These are phyloP conservation scores for Vandiemenella viatica DNA, from an alignment of 2,888 invertebrate species.

Conservation along the genomic window DNA sequence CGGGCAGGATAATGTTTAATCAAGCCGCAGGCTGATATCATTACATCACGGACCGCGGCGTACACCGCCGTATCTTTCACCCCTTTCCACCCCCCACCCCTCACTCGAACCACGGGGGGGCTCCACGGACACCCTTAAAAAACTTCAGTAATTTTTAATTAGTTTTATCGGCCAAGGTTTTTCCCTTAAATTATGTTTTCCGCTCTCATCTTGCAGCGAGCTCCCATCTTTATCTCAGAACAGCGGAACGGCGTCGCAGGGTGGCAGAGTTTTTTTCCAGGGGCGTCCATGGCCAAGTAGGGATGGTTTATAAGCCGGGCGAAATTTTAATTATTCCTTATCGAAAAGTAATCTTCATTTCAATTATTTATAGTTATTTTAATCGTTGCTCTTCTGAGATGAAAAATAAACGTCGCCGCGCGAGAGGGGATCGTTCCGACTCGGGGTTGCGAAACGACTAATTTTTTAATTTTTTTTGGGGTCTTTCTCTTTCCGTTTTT, in stretches of 20 bases:
- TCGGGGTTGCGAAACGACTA: not conserved
- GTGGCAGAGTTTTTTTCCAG: not conserved
- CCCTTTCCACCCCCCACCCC: not conserved
- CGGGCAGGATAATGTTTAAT: conserved; percentile 10
- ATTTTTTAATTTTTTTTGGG: not conserved
- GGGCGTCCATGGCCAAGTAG: conserved; percentile 2
- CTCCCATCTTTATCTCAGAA: conserved; percentile 25
- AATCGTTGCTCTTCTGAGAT: conserved; percentile 9
- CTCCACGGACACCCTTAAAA: conserved; percentile 2
- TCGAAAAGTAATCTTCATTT: conserved; percentile 30
- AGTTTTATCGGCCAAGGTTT: conserved; percentile 26
- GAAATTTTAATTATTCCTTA: conserved; percentile 34
- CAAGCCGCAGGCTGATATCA: conserved; percentile 10
- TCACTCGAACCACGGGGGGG: too few relatives aligned
- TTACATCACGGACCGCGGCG: conserved; percentile 6
- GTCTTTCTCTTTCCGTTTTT: not conserved
- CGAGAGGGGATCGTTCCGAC: not conserved
- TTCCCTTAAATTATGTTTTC: conserved; percentile 25
- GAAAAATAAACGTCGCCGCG: not conserved
- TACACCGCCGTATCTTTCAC: not conserved
- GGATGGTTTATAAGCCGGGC: conserved; percentile 26
- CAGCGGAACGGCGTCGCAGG: conserved; percentile 6
- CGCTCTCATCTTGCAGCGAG: conserved; percentile 17
- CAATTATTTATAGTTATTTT: conserved; percentile 19
- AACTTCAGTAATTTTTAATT: conserved; percentile 28